phyloP scores from a whole-genome alignment of 2,888 invertebrate species.

The Idaea aversata region DNA sequence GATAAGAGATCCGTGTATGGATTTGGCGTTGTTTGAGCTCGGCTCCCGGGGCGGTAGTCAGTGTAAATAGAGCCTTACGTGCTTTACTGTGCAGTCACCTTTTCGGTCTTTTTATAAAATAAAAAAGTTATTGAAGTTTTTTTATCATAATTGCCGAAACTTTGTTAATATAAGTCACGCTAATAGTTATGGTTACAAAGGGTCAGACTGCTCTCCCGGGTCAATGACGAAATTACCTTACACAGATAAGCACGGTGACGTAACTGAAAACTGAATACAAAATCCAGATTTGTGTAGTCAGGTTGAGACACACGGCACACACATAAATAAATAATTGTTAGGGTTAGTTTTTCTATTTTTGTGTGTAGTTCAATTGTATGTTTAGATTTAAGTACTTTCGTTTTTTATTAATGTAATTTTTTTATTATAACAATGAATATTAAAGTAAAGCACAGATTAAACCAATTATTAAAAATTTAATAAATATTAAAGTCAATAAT shows the following conservation, averaged over 20 bases:
- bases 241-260: neutral
- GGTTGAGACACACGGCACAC: neutral
- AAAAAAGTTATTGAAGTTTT: neutral
- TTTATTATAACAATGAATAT: no score
- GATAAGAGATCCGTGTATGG: constrained; percentile 41
- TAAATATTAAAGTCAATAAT: no score
- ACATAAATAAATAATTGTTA: no score
- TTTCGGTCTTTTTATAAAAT: neutral
- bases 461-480: no score
- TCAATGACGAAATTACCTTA: neutral
- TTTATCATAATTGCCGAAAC: neutral
- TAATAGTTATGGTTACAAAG: neutral
- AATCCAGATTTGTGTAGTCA: neutral
- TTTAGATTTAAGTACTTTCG: no score
- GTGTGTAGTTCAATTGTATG: no score
- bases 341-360: no score
- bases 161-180: neutral
- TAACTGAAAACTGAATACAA: constrained; percentile 7
- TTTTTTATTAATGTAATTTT: no score
- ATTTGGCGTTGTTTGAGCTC: constrained; percentile 42
- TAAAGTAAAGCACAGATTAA: no score
- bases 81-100: neutral
- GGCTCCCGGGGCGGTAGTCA: constrained; percentile 52
- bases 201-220: neutral
- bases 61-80: constrained; percentile 45